These are phyloP conservation scores for Teleogryllus occipitalis DNA, from an alignment of 1,140 invertebrate genomes.

Conservation along the genomic window DNA sequence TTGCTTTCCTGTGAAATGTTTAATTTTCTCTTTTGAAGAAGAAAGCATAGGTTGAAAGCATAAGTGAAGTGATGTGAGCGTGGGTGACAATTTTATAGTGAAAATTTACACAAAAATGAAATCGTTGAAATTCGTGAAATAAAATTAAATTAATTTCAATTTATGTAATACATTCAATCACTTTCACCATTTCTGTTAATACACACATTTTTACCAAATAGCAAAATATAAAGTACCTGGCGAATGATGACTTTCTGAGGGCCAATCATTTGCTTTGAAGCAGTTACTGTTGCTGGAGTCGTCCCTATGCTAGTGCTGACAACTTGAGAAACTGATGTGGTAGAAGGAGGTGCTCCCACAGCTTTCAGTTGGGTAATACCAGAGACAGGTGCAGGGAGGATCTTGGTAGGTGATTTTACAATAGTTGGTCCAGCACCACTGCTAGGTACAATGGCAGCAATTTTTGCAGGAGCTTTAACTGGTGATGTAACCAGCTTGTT, in stretches of 20 bases:
- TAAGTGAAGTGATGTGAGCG: too few species aligned
- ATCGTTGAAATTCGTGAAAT: too few species aligned
- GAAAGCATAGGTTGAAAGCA: too few species aligned
- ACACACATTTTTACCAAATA: too few species aligned
- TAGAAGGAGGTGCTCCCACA: constrained; percentile 31
- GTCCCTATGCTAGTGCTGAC: constrained; percentile 5
- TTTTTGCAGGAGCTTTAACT: constrained; percentile 25
- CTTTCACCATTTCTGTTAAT: too few species aligned
- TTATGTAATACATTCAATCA: too few species aligned
- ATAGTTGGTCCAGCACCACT: constrained; percentile 16
- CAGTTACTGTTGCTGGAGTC: not conserved
- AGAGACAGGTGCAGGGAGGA: constrained; percentile 51
- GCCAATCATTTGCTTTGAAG: constrained; percentile 28
- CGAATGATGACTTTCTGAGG: constrained; percentile 50
- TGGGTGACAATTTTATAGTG: too few species aligned
- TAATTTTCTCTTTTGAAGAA: too few species aligned
- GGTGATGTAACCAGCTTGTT: constrained; percentile 40
- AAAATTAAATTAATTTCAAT: too few species aligned
- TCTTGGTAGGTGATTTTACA: constrained; percentile 56
- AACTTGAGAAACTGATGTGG: constrained; percentile 24
- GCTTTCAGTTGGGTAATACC: constrained; percentile 28
- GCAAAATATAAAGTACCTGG: constrained; percentile 35
- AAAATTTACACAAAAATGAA: too few species aligned
- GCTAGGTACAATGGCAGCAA: constrained; percentile 25
- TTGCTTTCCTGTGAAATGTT: too few species aligned